phyloP scores from a whole-genome alignment of 2,888 invertebrate genomes.

The Hyles lineata region DNA sequence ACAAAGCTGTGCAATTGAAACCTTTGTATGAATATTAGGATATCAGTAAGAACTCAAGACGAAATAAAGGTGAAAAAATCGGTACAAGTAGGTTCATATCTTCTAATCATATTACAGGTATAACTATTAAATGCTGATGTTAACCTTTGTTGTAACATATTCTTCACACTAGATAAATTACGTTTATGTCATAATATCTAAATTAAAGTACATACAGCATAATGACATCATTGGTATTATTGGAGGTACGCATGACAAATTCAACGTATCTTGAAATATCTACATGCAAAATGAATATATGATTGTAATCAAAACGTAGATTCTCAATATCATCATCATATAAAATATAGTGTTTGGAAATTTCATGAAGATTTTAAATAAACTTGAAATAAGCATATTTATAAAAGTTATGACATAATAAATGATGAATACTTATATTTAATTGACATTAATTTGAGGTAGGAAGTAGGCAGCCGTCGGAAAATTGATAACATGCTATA shows the following conservation, averaged over 20 bases:
- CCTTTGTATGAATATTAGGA: no score
- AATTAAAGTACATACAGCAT: not conserved
- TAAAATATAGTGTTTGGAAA: no score
- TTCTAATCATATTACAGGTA: not conserved
- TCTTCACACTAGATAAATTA: not conserved
- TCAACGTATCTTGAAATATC: not conserved
- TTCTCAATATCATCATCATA: not conserved
- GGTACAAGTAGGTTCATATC: not conserved
- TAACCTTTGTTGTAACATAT: not conserved
- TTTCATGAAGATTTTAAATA: not conserved
- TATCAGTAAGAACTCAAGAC: not conserved
- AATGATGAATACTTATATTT: no score
- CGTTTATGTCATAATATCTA: conserved; percentile 4
- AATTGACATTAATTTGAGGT: no score
- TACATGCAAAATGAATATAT: not conserved
- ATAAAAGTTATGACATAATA: no score
- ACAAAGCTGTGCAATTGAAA: no score
- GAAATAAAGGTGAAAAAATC: not conserved
- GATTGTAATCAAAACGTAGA: not conserved
- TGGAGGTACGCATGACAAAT: not conserved
- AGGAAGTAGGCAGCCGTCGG: no score
- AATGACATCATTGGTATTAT: conserved; percentile 8
- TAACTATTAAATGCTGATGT: not conserved
- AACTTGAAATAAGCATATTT: not conserved
- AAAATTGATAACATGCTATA: no score